These are phyloP conservation scores for Epinephelus lanceolatus DNA, from an alignment of 2,113 vertebrate species.

Conservation along the genomic window DNA sequence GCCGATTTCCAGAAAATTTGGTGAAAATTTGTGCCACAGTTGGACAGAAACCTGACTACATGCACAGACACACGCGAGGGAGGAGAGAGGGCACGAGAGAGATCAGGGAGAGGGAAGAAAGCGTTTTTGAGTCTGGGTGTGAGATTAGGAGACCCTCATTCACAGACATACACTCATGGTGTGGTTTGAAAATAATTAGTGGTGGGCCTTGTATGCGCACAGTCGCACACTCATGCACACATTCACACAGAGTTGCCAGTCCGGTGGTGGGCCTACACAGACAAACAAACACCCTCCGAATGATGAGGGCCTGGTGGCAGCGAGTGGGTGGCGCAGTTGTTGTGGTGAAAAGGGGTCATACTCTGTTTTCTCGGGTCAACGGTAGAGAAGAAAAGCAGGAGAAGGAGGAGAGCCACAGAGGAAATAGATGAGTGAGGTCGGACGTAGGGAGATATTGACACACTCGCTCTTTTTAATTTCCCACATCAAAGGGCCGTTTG, in stretches of 20 bases:
- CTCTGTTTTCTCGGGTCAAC: conserved; percentile 79
- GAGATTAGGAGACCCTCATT: conserved; percentile 81
- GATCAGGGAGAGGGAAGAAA: conserved; percentile 56
- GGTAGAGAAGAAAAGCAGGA: conserved; percentile 64
- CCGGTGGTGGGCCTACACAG: conserved; percentile 69
- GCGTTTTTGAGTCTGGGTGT: conserved; percentile 70
- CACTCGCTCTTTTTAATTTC: conserved; percentile 86
- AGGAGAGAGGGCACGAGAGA: background rate
- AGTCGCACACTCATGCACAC: conserved; percentile 65
- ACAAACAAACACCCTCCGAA: conserved; percentile 74
- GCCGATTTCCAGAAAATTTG: background rate
- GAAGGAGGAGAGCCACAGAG: conserved; percentile 59
- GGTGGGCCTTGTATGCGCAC: conserved; percentile 65
- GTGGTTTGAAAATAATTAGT: conserved; percentile 81
- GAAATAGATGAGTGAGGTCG: conserved; percentile 85
- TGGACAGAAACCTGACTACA: background rate
- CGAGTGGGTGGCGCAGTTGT: conserved; percentile 67
- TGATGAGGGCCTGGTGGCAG: conserved; percentile 65
- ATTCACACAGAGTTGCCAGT: conserved; percentile 70
- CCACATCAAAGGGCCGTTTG: conserved; percentile 89
- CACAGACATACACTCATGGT: conserved; percentile 82
- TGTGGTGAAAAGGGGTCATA: conserved; percentile 73
- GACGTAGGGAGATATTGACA: conserved; percentile 86
- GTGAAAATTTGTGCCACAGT: background rate
- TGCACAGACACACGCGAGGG: conserved; percentile 34